These are phyloP conservation scores for Cephalotes varians DNA, from an alignment of 2,888 invertebrate genomes.

Conservation along the genomic window DNA sequence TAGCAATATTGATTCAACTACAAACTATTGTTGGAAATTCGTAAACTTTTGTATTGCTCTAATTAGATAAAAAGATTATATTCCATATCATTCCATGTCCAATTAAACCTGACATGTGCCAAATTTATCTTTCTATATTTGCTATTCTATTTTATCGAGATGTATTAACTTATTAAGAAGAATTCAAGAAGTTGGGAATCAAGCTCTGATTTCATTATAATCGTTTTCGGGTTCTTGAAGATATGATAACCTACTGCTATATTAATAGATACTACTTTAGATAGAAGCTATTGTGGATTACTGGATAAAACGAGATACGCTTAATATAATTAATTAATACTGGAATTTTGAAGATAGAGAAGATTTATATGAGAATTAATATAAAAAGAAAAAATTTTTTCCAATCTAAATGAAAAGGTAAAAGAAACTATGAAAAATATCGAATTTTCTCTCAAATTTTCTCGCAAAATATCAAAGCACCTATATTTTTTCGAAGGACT, in stretches of 20 bases:
- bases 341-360: background rate
- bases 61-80: background rate
- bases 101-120: background rate
- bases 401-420: background rate
- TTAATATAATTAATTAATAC: background rate
- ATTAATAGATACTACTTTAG: background rate
- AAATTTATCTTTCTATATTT: background rate
- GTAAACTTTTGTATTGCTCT: background rate
- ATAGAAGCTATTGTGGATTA: background rate
- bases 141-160: background rate
- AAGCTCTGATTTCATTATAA: background rate
- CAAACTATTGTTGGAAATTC: background rate
- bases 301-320: background rate
- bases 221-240: background rate
- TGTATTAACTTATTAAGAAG: background rate
- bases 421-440: background rate
- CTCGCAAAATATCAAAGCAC: background rate
- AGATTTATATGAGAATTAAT: background rate
- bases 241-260: background rate
- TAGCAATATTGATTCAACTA: constrained; percentile 23
- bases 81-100: background rate
- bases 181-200: background rate
- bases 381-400: background rate
- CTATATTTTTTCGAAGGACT: background rate
- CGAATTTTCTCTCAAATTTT: background rate